phyloP scores from a whole-genome alignment of 2,113 vertebrate species.

The Caretta caretta region DNA sequence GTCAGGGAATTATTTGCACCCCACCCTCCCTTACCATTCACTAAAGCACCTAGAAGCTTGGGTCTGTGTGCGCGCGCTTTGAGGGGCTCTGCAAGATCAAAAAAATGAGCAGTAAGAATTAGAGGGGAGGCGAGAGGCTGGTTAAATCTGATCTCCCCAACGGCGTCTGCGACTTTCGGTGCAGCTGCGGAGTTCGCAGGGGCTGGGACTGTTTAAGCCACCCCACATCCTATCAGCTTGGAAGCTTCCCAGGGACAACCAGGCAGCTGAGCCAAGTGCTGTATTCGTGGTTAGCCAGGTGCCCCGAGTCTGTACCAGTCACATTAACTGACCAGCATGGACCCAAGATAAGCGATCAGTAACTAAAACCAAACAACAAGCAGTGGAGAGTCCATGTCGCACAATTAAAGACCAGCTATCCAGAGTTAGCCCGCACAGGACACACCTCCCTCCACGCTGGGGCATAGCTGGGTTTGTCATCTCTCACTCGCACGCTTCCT shows the following conservation, averaged over 20 bases:
- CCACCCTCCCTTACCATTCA: background rate
- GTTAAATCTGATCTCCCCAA: fast-evolving
- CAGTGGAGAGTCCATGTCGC: background rate
- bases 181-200: background rate
- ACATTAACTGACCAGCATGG: background rate
- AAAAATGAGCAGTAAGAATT: background rate
- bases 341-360: background rate
- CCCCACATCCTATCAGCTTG: background rate
- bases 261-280: background rate
- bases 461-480: too few species aligned
- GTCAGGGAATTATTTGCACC: background rate
- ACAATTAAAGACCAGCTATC: too few species aligned
- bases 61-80: background rate
- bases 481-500: background rate
- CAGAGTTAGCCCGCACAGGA: too few species aligned
- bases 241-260: too few species aligned
- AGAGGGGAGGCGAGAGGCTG: background rate
- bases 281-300: too few species aligned
- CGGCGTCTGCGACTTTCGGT: background rate
- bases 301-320: background rate
- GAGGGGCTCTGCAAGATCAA: background rate
- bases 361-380: background rate
- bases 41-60: background rate
- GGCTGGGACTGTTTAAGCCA: background rate
- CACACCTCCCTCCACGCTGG: background rate